Evolutionary conservation across 2,113 vertebrate genomes (phyloP), one percentile per base, ranked within the genome.

Genomic region (Nibea coibor): DNA sequence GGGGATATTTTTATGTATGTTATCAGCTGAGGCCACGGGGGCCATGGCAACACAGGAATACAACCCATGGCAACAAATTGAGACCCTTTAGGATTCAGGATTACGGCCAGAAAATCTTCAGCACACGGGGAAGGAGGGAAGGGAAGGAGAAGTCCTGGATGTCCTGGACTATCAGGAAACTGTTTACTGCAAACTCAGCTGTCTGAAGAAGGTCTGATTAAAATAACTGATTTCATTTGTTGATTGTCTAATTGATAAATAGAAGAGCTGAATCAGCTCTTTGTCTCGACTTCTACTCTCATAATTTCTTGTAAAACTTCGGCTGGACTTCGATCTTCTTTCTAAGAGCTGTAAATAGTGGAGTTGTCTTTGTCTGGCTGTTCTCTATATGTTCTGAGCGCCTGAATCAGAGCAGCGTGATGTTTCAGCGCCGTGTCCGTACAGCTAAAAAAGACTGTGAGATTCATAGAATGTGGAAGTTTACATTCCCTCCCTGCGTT

Each of bases 1-100:
- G 66, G n/a, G 28, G 19, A 58, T 35, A 67, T 72, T 79, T 47
- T 54, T 31, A 72, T 81, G 65, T 31, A 17, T 20, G 64, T 83
- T 82, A 72, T 83, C 74, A 79, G 54, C 39, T 0, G 16, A 76
- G 51, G 51, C 70, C 64, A 80, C 0, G 39, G 48, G 48, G 61
- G 50, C 43, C 51, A 63, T 11, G 39, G 62, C 42, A 53, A 35
- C 28, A 58, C 54, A 82, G 62, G 76, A 42, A 58, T 42, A 3
- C 22, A 80, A 51, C 61, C 19, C 6, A 10, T 10, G 16, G 5
- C 15, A 50, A 68, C 14, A 57, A 66, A 80, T 17, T 53, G 48
- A 77, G 57, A 58, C 16, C 50, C 11, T 28, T 19, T 3, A n/a
- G 4, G n/a, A 45, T 17, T 42, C 4, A 17, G 35, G 16, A n/a